Conservation (phyloP, 2,113 vertebrate genomes). For the Ictidomys tridecemlineatus region DNA sequence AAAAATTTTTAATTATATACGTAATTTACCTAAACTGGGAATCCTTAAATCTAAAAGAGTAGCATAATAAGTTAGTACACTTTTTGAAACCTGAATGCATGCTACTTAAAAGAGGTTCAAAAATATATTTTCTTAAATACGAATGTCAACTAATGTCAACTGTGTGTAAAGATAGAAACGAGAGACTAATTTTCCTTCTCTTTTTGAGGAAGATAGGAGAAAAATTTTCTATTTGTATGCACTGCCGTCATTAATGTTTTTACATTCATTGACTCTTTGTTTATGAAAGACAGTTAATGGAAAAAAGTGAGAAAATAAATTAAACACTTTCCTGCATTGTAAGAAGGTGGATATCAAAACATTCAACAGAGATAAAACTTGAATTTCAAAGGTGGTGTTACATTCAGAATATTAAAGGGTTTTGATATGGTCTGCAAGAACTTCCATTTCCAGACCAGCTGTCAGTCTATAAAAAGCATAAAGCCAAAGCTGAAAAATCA, state of each 20-base stretch:
- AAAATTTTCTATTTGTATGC: neutral
- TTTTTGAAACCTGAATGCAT: slow-evolving; percentile 25
- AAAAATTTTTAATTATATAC: neutral
- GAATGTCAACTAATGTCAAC: slow-evolving; percentile 52
- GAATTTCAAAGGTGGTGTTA: neutral
- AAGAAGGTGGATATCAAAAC: neutral
- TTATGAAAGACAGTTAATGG: neutral
- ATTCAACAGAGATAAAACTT: neutral
- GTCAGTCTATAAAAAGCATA: neutral
- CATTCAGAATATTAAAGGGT: neutral
- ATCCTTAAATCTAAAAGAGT: slow-evolving; percentile 6
- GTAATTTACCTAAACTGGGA: slow-evolving; percentile 45
- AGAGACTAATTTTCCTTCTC: neutral
- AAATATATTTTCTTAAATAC: neutral
- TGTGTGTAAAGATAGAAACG: neutral
- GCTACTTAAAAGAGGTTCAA: slow-evolving; percentile 1
- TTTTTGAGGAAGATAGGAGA: neutral
- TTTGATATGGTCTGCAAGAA: too few species aligned
- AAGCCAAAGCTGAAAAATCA: neutral
- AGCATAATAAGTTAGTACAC: neutral
- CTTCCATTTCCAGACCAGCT: neutral
- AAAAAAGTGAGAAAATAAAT: neutral
- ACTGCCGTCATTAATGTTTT: neutral
- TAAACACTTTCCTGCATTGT: neutral
- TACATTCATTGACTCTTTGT: neutral